A percentile compares a stretch with the other conserved stretches of the same genome.
Conservation (phyloP, 2,888 invertebrate species). For the Cerceris ruficornis region DNA sequence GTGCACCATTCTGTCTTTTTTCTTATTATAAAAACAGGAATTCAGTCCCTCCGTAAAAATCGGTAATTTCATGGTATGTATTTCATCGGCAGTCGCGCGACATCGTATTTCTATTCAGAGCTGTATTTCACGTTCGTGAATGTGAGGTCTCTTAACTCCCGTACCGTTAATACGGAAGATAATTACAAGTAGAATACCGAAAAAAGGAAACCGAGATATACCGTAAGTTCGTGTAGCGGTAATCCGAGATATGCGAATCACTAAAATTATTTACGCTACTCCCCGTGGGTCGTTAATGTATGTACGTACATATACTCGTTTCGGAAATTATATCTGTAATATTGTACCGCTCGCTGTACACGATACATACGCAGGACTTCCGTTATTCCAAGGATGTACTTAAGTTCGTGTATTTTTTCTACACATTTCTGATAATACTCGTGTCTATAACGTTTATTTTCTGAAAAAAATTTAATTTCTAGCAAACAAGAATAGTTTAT, state of each 20-base stretch:
- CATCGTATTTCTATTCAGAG: slow-evolving; percentile 4
- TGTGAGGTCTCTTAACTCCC: slow-evolving; percentile 28
- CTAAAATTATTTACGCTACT: slow-evolving; percentile 7
- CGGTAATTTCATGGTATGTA: no score
- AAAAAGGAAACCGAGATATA: slow-evolving; percentile 12
- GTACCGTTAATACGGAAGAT: slow-evolving; percentile 28
- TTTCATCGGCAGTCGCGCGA: no score
- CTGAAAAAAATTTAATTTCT: no score
- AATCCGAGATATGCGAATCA: slow-evolving; percentile 19
- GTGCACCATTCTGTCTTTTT: background rate
- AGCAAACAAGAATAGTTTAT: no score
- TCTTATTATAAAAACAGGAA: background rate
- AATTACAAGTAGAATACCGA: slow-evolving; percentile 17
- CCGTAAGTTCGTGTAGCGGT: slow-evolving; percentile 21
- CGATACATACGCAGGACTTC: no score
- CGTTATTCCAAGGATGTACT: no score
- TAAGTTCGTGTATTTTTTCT: no score
- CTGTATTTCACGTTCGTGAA: slow-evolving; percentile 26
- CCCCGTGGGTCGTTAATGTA: slow-evolving; percentile 19
- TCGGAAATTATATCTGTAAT: background rate
- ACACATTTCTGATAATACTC: no score
- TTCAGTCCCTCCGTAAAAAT: no score
- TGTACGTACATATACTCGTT: background rate
- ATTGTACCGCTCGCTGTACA: no score
- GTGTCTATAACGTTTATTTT: no score